phyloP scores from a whole-genome alignment of 2,113 vertebrate genomes.

The Erinaceus europaeus region DNA sequence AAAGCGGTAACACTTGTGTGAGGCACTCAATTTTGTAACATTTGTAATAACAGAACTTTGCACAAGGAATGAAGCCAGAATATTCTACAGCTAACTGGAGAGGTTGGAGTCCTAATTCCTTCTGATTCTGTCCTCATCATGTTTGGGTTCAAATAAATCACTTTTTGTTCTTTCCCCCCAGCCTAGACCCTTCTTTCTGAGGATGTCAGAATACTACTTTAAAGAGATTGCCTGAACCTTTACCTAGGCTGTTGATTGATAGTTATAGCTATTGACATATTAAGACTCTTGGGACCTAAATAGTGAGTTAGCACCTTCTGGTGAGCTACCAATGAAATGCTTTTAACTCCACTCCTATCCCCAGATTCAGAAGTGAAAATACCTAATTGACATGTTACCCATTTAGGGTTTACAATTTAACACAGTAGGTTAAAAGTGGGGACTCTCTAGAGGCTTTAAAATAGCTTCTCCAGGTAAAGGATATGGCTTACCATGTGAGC shows the following conservation, averaged over 20 bases:
- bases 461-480: too few species aligned
- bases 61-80: constrained; percentile 23
- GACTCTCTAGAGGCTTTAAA: too few species aligned
- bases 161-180: background rate
- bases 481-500: too few species aligned
- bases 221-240: background rate
- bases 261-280: background rate
- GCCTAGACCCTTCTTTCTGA: background rate
- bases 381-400: background rate
- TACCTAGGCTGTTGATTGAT: background rate
- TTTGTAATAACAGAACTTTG: constrained; percentile 54
- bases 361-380: background rate
- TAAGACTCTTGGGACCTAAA: background rate
- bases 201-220: background rate
- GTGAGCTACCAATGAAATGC: background rate
- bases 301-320: background rate
- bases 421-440: background rate
- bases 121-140: background rate
- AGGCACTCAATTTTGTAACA: constrained; percentile 60
- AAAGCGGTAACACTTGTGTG: constrained; percentile 29
- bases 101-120: background rate
- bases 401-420: background rate
- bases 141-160: background rate
- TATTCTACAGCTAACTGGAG: constrained; percentile 1
- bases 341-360: background rate